These are phyloP conservation scores for Lucifuga dentata DNA, from an alignment of 2,113 vertebrate genomes.

Conservation along the genomic window DNA sequence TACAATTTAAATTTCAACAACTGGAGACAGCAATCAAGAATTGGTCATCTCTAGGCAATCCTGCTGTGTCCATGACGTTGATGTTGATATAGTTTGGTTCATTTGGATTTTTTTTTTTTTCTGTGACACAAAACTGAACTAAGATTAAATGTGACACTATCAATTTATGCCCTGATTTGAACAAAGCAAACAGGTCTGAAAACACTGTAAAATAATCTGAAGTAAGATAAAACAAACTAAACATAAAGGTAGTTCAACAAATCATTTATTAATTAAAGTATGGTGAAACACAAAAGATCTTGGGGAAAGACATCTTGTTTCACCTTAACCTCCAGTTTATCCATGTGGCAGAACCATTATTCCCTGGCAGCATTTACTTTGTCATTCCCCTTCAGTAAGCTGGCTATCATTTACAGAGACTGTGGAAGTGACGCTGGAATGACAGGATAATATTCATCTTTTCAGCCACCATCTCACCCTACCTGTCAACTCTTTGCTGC, in stretches of 20 bases:
- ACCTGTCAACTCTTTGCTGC: constrained; percentile 36
- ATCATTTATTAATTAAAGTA: too few species aligned
- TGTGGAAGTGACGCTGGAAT: constrained; percentile 37
- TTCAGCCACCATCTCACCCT: constrained; percentile 40
- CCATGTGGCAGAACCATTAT: constrained; percentile 32
- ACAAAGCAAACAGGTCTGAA: too few species aligned
- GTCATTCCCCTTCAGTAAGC: constrained; percentile 43
- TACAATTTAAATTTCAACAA: constrained; percentile 47
- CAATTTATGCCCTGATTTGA: too few species aligned
- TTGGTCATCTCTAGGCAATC: constrained; percentile 54
- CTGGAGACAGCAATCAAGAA: constrained; percentile 56
- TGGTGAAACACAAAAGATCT: too few species aligned
- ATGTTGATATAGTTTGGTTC: too few species aligned
- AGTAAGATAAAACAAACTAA: too few species aligned
- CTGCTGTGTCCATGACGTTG: constrained; percentile 19
- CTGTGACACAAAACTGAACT: constrained; percentile 39
- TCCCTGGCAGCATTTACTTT: constrained; percentile 36
- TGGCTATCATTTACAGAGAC: constrained; percentile 47
- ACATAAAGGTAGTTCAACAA: too few species aligned
- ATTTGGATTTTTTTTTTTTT: too few species aligned
- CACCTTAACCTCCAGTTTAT: background rate
- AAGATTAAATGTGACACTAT: too few species aligned
- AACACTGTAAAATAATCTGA: too few species aligned
- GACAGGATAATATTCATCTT: constrained; percentile 55
- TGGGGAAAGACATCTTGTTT: too few species aligned